Evolutionary conservation across 2,113 vertebrate species (phyloP).

Genomic region (Lamprotornis superbus): DNA sequence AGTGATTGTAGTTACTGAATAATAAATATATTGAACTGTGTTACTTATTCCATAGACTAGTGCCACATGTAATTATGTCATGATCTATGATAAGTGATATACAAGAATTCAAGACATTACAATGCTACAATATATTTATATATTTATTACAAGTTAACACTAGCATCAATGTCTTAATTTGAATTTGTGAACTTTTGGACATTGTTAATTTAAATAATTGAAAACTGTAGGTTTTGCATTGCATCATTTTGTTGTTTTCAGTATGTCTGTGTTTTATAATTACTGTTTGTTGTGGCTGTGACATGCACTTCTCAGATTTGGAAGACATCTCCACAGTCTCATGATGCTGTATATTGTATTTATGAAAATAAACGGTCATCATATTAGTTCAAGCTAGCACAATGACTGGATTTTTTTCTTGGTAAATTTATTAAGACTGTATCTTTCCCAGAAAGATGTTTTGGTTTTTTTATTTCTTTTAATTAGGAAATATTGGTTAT

Average conservation of each 20-base stretch:
- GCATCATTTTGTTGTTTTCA: not conserved
- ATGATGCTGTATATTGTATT: not conserved
- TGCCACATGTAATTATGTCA: not conserved
- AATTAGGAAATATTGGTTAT: not conserved
- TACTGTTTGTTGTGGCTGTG: not conserved
- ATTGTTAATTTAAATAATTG: not conserved
- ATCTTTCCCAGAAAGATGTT: not conserved
- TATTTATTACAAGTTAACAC: not conserved
- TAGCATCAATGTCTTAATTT: not conserved
- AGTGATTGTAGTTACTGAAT: slow-evolving; percentile 16
- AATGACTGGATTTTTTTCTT: not conserved
- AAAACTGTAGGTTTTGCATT: not conserved
- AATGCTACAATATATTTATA: not conserved
- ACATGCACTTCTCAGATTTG: not conserved
- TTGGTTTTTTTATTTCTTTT: not conserved
- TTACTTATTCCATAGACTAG: slow-evolving; percentile 3
- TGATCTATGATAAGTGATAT: not conserved
- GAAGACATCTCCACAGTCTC: not conserved
- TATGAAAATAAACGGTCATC: slow-evolving; percentile 5
- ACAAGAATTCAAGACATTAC: not conserved
- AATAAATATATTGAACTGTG: not conserved
- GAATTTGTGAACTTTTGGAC: not conserved
- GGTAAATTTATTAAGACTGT: not conserved
- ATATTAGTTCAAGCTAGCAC: not conserved
- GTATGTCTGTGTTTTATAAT: not conserved